Evolutionary conservation across 1,140 invertebrate genomes (phyloP), one percentile per base, ranked within the genome.

Genomic region (Propsilocerus akamusi): DNA sequence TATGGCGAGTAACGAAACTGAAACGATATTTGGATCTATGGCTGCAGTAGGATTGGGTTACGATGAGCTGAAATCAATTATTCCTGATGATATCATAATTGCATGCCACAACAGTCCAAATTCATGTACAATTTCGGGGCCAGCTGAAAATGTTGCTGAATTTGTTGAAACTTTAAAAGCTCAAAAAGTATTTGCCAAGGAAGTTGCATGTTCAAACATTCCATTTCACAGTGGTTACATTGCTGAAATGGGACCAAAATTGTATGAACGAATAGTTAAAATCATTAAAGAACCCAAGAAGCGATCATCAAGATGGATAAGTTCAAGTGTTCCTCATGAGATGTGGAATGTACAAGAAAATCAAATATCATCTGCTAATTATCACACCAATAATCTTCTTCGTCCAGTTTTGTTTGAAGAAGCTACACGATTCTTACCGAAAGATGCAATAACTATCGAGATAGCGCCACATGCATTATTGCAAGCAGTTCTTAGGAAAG

Each of bases 321-420:
- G 86, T 55, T 82, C 87, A 0, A 95, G 90, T 0, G 77, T 92
- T 23, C 77, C 80, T 0, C 79, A 88, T 58, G 53, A 52, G n/a
- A 62, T 69, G 25, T 94, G 89, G 90, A 72, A 77, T n/a, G 69
- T 74, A 5, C 61, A 78, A 0, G 62, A 75, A 4, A 78, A 81
- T 1, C 70, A 76, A 49, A 59, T 75, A 7, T 90, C 81, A 0
- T 94, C 88, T 0, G 81, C 91, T 4, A 86, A 90, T 56, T 97
- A 97, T 60, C 87, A 92, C 59, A 90, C 90, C 0, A 94, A 96
- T 61, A 97, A 96, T 64, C 67, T 95, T 5, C 64, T 92, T 37
- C 78, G 66, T 54, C 78, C 86, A 14, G 90, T 95, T 0, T 66
- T 90, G 1, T 95, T 95, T 58, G 82, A 92, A 58, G 86, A 93